Conservation (phyloP, 2,888 invertebrate species). For the Portevinia maculata region DNA sequence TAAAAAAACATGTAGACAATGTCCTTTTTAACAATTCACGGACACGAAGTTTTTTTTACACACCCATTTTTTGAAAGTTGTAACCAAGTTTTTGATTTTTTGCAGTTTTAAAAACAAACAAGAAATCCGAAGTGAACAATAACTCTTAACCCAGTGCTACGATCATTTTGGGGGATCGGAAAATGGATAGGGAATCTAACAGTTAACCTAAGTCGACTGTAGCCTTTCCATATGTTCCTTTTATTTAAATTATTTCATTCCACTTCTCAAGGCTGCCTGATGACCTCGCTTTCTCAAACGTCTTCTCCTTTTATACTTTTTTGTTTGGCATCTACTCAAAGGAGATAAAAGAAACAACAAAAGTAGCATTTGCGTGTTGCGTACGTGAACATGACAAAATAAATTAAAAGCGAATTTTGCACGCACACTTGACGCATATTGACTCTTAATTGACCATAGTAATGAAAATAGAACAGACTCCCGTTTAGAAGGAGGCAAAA, state of each 20-base stretch:
- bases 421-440: constrained; percentile 56
- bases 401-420: constrained; percentile 57
- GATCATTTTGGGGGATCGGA: too few relatives aligned
- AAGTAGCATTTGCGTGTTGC: not conserved
- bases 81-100: too few relatives aligned
- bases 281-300: constrained; percentile 53
- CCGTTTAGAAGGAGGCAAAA: not conserved
- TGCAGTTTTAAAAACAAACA: too few relatives aligned
- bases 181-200: too few relatives aligned
- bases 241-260: constrained; percentile 39
- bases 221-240: too few relatives aligned
- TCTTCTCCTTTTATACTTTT: constrained; percentile 13
- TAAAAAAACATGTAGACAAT: too few relatives aligned
- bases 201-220: too few relatives aligned
- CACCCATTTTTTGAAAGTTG: too few relatives aligned
- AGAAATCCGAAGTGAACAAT: too few relatives aligned
- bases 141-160: too few relatives aligned
- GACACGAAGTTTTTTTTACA: constrained; percentile 15
- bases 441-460: constrained; percentile 46
- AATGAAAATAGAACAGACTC: constrained; percentile 4
- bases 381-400: constrained; percentile 17
- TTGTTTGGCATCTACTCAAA: not conserved
- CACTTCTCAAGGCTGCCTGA: constrained; percentile 52
- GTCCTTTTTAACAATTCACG: too few relatives aligned
- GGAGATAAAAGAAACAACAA: not conserved